phyloP scores from a whole-genome alignment of 2,113 vertebrate genomes.

The Calidris pygmaea region DNA sequence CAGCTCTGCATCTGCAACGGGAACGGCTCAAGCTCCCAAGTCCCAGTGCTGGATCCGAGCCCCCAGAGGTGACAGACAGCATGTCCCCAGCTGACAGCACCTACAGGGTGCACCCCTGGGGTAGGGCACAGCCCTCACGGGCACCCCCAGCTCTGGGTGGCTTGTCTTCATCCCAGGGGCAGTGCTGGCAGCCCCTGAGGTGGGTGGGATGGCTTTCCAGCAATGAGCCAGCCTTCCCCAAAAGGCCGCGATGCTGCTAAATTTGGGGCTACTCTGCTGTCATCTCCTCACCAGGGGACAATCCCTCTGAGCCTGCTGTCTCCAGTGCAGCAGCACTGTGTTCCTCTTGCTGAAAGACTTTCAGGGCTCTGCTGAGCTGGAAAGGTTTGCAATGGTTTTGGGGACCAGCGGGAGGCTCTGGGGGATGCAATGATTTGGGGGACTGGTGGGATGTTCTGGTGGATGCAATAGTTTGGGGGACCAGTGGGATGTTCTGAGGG shows the following conservation, averaged over 20 bases:
- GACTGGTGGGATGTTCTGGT: neutral
- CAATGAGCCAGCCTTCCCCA: neutral
- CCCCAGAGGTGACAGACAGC: neutral
- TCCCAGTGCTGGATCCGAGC: accelerated
- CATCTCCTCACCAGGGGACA: neutral
- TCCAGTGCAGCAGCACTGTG: neutral
- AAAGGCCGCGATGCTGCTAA: neutral
- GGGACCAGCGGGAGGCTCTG: neutral
- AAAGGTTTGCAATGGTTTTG: neutral
- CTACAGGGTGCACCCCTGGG: neutral
- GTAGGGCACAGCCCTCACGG: accelerated
- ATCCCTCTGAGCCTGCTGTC: neutral
- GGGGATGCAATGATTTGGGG: neutral
- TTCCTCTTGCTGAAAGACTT: neutral
- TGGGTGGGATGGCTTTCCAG: neutral
- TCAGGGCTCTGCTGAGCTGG: neutral
- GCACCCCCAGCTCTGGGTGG: neutral
- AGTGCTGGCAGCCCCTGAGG: neutral
- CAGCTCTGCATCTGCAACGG: accelerated
- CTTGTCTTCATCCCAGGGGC: neutral
- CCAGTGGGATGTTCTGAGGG: neutral
- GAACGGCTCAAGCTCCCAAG: neutral
- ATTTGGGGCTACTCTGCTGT: neutral
- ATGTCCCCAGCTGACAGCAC: neutral
- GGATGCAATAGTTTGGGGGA: neutral